Evolutionary conservation across 1,140 invertebrate genomes (phyloP), one percentile per base, ranked within the genome.

Genomic region (Stenopsyche tienmushanensis): DNA sequence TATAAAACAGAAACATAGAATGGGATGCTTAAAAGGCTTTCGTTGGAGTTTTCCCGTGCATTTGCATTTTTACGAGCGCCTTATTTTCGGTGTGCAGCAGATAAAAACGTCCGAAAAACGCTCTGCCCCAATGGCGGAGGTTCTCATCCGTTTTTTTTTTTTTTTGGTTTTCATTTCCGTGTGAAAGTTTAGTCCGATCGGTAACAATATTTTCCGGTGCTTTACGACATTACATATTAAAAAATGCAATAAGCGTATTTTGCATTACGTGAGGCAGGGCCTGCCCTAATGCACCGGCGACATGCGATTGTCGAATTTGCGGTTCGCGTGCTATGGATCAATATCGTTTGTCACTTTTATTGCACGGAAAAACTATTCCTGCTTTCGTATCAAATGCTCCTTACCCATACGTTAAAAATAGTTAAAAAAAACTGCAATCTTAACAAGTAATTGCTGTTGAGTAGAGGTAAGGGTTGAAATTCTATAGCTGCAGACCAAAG

Each of bases 281-380:
- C 5, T 9, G 47, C 50, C 23, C 42, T 59, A 69, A 66, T 69
- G 67, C 64, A 63, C 15, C 41, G 44, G 50, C 42, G 53, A 29
- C 67, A 69, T 69, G 67, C 67, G 47, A 69, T 69, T 69, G 67
- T 69, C 67, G 67, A 69, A 69, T 69, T 69, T 69, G 67, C 67
- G 53, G 67, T 47, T 65, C 24, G 67, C 67, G 64, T 69, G 67
- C 45, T 52, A 59, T 20, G 67, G 59, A 69, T 66, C 67, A 66
- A 69, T 69, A 69, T 69, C 67, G 67, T 69, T 66, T 69, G 67
- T 69, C 67, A 69, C 67, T 69, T 69, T 66, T 65, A 69, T 69
- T 66, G 59, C 47, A 66, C 42, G 57, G 42, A 17, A 58, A 58
- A 58, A 34, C 29, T 58, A 58, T 58, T 58, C 55, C 39, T 45